A percentile compares a stretch with the other conserved stretches of the same genome.
Evolutionary conservation across 2,797 vertebrate species (phyloP).

Genomic region (Cuculus canorus): DNA sequence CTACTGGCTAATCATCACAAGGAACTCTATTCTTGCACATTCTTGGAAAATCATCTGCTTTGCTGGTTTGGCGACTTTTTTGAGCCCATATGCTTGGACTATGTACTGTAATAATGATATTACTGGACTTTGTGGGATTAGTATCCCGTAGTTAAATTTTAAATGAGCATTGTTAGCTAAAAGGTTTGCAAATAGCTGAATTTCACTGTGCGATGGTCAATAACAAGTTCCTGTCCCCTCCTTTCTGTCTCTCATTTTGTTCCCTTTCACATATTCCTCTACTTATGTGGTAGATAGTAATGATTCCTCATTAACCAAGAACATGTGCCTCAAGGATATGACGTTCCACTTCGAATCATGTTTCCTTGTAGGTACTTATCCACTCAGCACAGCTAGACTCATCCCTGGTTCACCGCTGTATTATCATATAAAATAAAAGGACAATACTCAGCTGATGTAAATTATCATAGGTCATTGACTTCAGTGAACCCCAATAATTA

Average conservation of each 20-base stretch:
- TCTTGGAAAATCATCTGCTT: neutral
- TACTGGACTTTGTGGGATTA: neutral
- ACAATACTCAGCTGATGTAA: neutral
- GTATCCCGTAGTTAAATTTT: neutral
- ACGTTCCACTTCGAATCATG: neutral
- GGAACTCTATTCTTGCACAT: neutral
- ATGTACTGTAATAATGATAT: neutral
- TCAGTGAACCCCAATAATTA: neutral
- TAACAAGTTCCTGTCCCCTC: neutral
- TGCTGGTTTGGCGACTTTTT: neutral
- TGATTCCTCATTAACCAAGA: neutral
- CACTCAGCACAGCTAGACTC: neutral
- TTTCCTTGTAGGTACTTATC: neutral
- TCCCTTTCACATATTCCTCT: neutral
- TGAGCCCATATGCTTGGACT: neutral
- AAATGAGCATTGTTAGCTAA: neutral
- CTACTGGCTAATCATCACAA: neutral
- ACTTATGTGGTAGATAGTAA: neutral
- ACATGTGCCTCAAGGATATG: neutral
- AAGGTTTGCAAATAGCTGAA: neutral
- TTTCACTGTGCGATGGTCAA: neutral
- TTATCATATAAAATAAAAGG: neutral
- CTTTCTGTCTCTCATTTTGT: neutral
- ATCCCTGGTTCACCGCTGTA: neutral
- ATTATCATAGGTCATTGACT: neutral